Conservation (phyloP, 2,888 invertebrate genomes). For the Lapara coniferarum region DNA sequence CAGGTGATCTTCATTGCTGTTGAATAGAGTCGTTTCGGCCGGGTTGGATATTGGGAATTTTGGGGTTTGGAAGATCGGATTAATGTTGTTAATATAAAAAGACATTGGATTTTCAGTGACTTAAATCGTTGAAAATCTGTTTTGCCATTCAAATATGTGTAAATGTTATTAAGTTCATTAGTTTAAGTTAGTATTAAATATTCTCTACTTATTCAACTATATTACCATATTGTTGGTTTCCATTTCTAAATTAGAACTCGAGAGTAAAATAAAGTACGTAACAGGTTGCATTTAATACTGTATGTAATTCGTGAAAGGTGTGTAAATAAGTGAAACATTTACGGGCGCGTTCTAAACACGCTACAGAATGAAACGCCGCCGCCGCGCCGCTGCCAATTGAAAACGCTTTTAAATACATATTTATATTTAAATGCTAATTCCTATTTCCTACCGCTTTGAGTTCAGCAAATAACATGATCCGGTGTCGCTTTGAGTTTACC, state of each 20-base stretch:
- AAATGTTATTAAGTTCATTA: too few species aligned
- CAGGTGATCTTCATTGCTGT: neutral
- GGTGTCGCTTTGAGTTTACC: neutral
- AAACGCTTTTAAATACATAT: neutral
- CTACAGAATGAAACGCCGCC: neutral
- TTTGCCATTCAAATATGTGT: too few species aligned
- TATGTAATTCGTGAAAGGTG: neutral
- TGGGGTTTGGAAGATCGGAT: neutral
- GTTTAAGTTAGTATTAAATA: too few species aligned
- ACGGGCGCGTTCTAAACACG: neutral
- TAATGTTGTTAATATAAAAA: too few species aligned
- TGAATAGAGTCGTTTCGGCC: neutral
- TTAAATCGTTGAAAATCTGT: too few species aligned
- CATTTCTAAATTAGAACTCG: too few species aligned
- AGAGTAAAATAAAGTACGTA: too few species aligned
- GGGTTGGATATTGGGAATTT: neutral
- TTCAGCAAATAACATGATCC: neutral
- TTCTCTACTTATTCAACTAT: too few species aligned
- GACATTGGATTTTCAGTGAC: neutral
- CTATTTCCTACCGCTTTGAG: neutral
- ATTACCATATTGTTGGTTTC: too few species aligned
- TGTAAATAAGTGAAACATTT: neutral
- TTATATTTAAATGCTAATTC: constrained; percentile 10
- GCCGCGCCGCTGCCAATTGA: neutral
- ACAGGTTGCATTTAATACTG: too few species aligned